Base-by-base conservation (phyloP, 2,888 invertebrate genomes). In the Aleiodes leptofemur region DNA sequence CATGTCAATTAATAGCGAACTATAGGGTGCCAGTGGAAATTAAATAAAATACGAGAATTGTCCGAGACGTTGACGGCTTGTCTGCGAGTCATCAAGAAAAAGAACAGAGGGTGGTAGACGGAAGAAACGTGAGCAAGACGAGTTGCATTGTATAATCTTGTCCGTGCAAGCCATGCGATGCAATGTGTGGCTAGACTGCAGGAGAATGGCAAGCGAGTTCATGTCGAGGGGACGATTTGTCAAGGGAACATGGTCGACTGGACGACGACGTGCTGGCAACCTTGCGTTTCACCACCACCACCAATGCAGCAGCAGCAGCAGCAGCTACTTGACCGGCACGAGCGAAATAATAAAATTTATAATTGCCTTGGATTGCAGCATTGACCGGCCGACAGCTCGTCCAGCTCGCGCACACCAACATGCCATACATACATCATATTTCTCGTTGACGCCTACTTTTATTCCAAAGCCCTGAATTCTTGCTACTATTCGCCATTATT, bases 11-110 rank as follows among this genome's bases (percentile, higher is more conserved):
- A 87, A 88, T 88, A 86, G 87, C 83, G 84, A 85, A 82, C 87
- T 85, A 86, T 87, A 83, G 87, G 87, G 86, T 86, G 86, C 87
- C 87, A 81, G 83, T 86, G 86, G 87, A 87, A 87, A 86, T 87
- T 83, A 86, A 85, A 87, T 87, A 87, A 86, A 78, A 79, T 74
- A 76, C 66, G 31, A 56, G 50, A 59, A 69, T 50, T 50, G 83
- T 81, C 83, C 81, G 80, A 81, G 82, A 83, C 87, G 87, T 87
- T 87, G 87, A 86, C 87, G 87, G 87, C 87, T 70, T 73, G 83
- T 81, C 76, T 23, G 23, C 85, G 85, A 86, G 87, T 87, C 87
- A 87, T 87, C 87, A 87, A 78, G 79, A 43, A 43, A 43, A 43
- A 43, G 43, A 38, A 38, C 38, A 78, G 80, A 2, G 23, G 23